These are phyloP conservation scores for Stegodyphus dumicola DNA, from an alignment of 1,140 invertebrate species.

Conservation along the genomic window DNA sequence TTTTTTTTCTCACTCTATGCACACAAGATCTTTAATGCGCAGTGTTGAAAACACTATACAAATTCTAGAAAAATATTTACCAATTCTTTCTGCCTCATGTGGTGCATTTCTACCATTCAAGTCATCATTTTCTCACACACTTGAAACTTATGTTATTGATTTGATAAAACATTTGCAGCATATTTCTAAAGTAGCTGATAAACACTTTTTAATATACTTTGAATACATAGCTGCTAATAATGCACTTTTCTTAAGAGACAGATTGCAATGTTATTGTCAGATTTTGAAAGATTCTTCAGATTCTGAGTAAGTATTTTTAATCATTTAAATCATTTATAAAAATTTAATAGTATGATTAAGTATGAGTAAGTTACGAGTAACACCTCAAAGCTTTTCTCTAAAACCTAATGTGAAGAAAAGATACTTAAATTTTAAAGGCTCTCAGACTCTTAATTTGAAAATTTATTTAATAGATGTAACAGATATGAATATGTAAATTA, in stretches of 20 bases:
- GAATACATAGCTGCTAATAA: constrained; percentile 28
- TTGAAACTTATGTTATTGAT: constrained; percentile 54
- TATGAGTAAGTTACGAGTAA: no score
- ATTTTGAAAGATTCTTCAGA: constrained; percentile 9
- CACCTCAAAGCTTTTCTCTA: no score
- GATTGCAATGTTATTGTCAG: constrained; percentile 21
- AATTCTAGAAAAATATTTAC: constrained; percentile 42
- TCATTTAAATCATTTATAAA: neutral
- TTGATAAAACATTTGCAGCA: constrained; percentile 26
- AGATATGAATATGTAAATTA: no score
- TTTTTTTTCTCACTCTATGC: neutral
- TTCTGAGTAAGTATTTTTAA: constrained; percentile 17
- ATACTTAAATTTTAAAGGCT: no score
- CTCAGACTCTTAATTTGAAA: no score
- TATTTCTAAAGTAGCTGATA: neutral
- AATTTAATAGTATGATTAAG: no score
- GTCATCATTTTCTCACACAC: constrained; percentile 44
- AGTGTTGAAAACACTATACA: constrained; percentile 23
- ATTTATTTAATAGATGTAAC: no score
- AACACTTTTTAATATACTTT: constrained; percentile 18
- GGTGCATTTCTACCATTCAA: constrained; percentile 44
- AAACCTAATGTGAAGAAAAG: no score
- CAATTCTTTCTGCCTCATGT: constrained; percentile 3
- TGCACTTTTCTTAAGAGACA: constrained; percentile 42
- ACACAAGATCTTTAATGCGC: constrained; percentile 27